A percentile compares a stretch with the other conserved stretches of the same genome.
Conservation (phyloP, 2,113 vertebrate genomes). For the Bucco capensis region DNA sequence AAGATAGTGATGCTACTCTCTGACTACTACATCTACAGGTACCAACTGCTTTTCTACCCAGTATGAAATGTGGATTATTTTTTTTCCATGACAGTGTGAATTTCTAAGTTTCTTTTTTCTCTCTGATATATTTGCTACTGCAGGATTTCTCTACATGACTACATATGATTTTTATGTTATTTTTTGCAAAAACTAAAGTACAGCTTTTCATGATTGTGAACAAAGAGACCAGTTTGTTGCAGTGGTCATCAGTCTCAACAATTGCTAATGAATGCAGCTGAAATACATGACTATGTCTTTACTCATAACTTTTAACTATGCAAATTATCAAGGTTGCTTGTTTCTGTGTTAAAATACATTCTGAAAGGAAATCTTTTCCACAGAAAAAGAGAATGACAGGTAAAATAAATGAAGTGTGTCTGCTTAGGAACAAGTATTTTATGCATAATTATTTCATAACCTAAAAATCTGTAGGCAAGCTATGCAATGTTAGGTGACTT, state of each 20-base stretch:
- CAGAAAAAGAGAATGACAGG: background rate
- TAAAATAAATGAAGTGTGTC: conserved; percentile 35
- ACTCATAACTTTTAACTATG: background rate
- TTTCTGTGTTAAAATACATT: background rate
- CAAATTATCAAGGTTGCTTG: background rate
- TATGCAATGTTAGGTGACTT: background rate
- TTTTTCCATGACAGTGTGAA: background rate
- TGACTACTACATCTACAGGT: background rate
- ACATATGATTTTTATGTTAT: background rate
- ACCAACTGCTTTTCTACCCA: background rate
- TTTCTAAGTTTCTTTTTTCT: background rate
- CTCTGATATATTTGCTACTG: background rate
- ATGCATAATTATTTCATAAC: conserved; percentile 26
- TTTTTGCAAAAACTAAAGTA: background rate
- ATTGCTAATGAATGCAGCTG: background rate
- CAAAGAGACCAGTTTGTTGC: background rate
- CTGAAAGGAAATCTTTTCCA: background rate
- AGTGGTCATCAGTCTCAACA: background rate
- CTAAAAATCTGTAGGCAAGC: background rate
- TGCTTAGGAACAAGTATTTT: conserved; percentile 38
- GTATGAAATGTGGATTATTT: background rate
- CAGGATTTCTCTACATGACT: background rate
- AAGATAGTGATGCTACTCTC: background rate
- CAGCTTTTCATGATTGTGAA: background rate
- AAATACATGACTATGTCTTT: background rate